A percentile compares a stretch with the other conserved stretches of the same genome.
These are phyloP conservation scores for Saxidomus purpurata DNA, from an alignment of 1,140 invertebrate species.

Conservation along the genomic window DNA sequence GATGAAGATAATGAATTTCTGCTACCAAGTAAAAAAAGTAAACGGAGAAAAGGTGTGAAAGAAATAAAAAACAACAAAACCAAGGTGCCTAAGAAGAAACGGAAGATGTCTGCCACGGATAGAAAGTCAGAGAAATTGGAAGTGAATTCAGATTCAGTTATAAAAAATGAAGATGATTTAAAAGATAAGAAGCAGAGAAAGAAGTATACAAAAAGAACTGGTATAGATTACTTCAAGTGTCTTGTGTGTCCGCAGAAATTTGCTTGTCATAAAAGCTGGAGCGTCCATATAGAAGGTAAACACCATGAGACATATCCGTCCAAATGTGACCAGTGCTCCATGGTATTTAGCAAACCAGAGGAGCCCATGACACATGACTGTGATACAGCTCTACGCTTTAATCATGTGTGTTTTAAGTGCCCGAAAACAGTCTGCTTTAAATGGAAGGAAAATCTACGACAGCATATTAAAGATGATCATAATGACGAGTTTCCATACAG, in stretches of 20 bases:
- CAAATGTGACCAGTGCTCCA: slow-evolving; percentile 9
- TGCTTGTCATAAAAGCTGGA: slow-evolving; percentile 18
- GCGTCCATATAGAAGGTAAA: neutral
- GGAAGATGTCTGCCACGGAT: too few relatives aligned
- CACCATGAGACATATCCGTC: neutral
- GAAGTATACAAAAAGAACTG: neutral
- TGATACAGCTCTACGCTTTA: neutral
- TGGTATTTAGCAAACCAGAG: neutral
- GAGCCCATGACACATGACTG: slow-evolving; percentile 14
- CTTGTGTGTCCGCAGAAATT: slow-evolving; percentile 1
- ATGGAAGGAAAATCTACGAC: neutral
- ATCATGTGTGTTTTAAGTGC: slow-evolving; percentile 16
- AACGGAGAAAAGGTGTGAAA: neutral
- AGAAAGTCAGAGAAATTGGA: neutral
- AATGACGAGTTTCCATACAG: neutral
- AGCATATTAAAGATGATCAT: slow-evolving; percentile 19
- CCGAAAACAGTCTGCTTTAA: slow-evolving; percentile 4
- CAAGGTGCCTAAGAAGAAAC: neutral
- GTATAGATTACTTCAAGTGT: neutral
- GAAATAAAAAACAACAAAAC: neutral
- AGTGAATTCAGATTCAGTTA: neutral
- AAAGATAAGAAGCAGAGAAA: neutral
- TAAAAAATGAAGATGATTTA: neutral
- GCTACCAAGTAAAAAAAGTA: neutral
- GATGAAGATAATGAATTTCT: neutral